Evolutionary conservation across 2,888 invertebrate species (phyloP).

Genomic region (Erynnis tages): DNA sequence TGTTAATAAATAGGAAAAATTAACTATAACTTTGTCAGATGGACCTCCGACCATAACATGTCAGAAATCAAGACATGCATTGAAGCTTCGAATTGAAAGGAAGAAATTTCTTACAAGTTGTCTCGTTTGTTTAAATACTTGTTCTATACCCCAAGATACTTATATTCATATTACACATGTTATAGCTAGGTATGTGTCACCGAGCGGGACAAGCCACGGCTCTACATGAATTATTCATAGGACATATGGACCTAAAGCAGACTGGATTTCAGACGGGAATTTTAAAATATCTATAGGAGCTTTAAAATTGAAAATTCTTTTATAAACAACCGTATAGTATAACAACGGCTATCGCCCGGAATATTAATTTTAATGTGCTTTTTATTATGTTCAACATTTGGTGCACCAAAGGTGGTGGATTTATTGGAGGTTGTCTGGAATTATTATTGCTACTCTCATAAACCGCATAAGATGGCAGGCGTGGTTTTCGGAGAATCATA

Average conservation of each 20-base stretch:
- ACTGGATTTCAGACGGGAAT: constrained; percentile 77
- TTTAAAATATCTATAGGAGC: constrained; percentile 73
- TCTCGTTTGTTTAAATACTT: too few relatives aligned
- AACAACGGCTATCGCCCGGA: constrained; percentile 19
- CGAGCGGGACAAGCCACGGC: constrained; percentile 66
- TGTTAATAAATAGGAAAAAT: too few relatives aligned
- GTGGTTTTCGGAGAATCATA: too few relatives aligned
- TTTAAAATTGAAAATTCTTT: constrained; percentile 72
- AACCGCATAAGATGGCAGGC: too few relatives aligned
- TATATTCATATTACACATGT: constrained; percentile 31
- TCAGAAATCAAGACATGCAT: too few relatives aligned
- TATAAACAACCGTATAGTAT: constrained; percentile 55
- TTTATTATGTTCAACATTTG: background rate
- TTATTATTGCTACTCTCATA: too few relatives aligned
- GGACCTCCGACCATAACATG: too few relatives aligned
- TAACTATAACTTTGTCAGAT: too few relatives aligned
- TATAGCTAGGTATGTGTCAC: constrained; percentile 58
- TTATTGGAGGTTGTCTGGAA: too few relatives aligned
- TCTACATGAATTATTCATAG: constrained; percentile 75
- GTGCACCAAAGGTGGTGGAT: too few relatives aligned
- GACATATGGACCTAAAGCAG: constrained; percentile 79
- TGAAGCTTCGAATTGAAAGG: too few relatives aligned
- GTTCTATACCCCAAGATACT: constrained; percentile 1
- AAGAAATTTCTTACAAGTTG: too few relatives aligned
- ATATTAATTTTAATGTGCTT: background rate